A percentile compares a stretch with the other conserved stretches of the same genome.
phyloP scores from a whole-genome alignment of 2,888 invertebrate species.

The Lithosia quadra region DNA sequence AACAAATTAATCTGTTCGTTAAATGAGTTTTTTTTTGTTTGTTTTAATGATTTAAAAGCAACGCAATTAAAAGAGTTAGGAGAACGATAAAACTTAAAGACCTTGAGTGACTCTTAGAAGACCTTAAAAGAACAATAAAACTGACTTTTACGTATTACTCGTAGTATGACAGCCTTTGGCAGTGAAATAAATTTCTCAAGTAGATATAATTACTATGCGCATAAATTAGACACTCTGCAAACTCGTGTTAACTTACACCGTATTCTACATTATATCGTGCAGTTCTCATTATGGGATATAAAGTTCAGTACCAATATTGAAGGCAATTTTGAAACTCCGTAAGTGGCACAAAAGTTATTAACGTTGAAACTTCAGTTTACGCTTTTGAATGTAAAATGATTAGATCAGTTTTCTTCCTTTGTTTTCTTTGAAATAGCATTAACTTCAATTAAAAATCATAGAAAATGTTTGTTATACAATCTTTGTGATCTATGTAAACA shows the following conservation, averaged over 20 bases:
- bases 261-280: conserved; percentile 41
- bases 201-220: conserved; percentile 29
- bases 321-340: conserved; percentile 47
- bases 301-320: conserved; percentile 43
- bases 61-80: not conserved
- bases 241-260: conserved; percentile 31
- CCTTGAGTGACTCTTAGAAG: not conserved
- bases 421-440: conserved; percentile 13
- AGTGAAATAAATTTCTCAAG: conserved; percentile 23
- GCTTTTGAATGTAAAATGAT: conserved; percentile 27
- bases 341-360: conserved; percentile 44
- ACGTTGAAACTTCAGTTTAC: conserved; percentile 38
- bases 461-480: not conserved
- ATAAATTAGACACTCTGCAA: conserved; percentile 24
- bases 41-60: not conserved
- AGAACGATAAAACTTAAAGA: not conserved
- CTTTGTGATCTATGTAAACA: not conserved
- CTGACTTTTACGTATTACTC: conserved; percentile 7
- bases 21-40: not conserved
- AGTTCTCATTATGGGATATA: conserved; percentile 40
- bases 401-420: conserved; percentile 22
- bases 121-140: not conserved
- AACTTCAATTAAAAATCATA: not conserved
- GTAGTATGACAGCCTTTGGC: conserved; percentile 10
- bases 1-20: too few relatives aligned